Percentiles rank a stretch among this genome's conserved stretches.
Evolutionary conservation across 2,113 vertebrate genomes (phyloP).

Genomic region (Brachypodius melanocephalos): DNA sequence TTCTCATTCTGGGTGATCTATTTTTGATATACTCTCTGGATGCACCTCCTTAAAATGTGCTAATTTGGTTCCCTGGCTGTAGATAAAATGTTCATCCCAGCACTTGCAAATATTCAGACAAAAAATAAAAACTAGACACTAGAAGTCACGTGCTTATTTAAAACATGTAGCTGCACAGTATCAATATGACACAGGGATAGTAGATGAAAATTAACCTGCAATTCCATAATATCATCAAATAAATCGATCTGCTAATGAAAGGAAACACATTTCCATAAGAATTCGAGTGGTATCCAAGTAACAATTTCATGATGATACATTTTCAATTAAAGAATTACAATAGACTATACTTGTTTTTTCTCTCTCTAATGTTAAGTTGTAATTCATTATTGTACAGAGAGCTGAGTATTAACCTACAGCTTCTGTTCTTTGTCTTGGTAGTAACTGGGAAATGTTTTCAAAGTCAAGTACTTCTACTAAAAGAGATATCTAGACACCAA

Average conservation of each 20-base stretch:
- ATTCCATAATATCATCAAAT: conserved; percentile 37
- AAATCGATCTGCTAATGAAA: conserved; percentile 44
- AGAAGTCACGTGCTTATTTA: neutral
- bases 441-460: neutral
- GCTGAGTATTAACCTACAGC: conserved; percentile 14
- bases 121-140: neutral
- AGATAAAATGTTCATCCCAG: neutral
- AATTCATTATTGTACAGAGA: neutral
- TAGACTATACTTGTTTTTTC: neutral
- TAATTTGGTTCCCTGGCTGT: neutral
- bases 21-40: neutral
- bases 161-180: conserved; percentile 29
- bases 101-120: neutral
- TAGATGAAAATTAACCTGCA: conserved; percentile 56
- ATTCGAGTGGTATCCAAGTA: conserved; percentile 23
- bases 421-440: conserved; percentile 36
- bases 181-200: conserved; percentile 21
- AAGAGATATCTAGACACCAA: neutral
- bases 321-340: conserved; percentile 51
- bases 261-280: conserved; percentile 55
- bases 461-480: neutral
- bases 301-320: neutral
- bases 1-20: neutral
- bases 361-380: neutral
- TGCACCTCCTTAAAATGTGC: neutral